A percentile compares a stretch with the other conserved stretches of the same genome.
Conservation (phyloP, 2,888 invertebrate genomes). For the Horisme vitalbata region DNA sequence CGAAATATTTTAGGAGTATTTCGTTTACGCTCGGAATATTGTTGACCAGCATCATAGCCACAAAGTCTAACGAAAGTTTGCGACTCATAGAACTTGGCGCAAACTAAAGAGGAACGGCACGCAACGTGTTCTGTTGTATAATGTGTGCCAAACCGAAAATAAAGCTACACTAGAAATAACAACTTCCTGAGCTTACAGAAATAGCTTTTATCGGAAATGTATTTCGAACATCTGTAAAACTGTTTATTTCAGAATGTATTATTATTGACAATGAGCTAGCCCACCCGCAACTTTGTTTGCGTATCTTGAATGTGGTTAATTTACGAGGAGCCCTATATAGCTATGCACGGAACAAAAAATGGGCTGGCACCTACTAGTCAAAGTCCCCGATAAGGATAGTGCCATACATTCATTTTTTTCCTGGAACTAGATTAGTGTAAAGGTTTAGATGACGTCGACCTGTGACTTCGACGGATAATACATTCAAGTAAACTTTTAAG, state of each 20-base stretch:
- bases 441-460: too few species aligned
- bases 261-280: too few species aligned
- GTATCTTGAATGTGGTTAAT: too few species aligned
- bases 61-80: conserved; percentile 7
- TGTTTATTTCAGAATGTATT: conserved; percentile 29
- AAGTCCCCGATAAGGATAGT: too few species aligned
- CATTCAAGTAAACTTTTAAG: conserved; percentile 19
- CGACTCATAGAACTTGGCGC: conserved; percentile 4
- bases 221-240: conserved; percentile 29
- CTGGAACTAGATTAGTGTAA: too few species aligned
- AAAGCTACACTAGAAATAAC: conserved; percentile 34
- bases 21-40: background rate
- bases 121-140: conserved; percentile 23
- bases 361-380: too few species aligned
- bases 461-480: conserved; percentile 15
- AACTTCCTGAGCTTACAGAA: conserved; percentile 32
- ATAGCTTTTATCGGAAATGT: conserved; percentile 34
- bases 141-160: conserved; percentile 32
- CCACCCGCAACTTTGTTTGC: too few species aligned
- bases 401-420: too few species aligned
- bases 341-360: too few species aligned
- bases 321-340: too few species aligned
- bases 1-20: background rate
- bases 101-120: conserved; percentile 4
- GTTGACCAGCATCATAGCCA: conserved; percentile 1